A percentile compares a stretch with the other conserved stretches of the same genome.
phyloP scores from a whole-genome alignment of 2,888 invertebrate genomes.

The Sphaerophoria taeniata region DNA sequence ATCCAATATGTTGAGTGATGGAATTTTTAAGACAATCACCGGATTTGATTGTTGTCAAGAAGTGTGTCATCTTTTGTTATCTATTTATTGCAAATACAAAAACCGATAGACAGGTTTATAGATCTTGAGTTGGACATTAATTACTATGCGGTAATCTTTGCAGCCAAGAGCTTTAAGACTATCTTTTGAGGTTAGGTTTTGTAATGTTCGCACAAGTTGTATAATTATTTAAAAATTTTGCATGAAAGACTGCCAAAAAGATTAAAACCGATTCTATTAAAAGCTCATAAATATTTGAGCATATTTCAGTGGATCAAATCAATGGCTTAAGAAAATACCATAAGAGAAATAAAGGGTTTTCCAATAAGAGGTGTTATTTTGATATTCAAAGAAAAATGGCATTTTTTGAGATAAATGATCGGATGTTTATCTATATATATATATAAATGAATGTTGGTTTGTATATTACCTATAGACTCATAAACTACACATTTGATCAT shows the following conservation, averaged over 20 bases:
- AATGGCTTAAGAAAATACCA: too few relatives aligned
- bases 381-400: too few relatives aligned
- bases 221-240: slow-evolving; percentile 1
- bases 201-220: neutral
- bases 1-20: slow-evolving; percentile 15
- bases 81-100: slow-evolving; percentile 25
- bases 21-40: slow-evolving; percentile 30
- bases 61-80: slow-evolving; percentile 43
- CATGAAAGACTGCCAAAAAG: neutral
- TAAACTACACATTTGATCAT: too few relatives aligned
- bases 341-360: too few relatives aligned
- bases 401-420: too few relatives aligned
- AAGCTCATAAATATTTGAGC: too few relatives aligned
- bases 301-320: neutral
- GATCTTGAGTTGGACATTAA: neutral
- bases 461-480: too few relatives aligned
- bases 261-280: neutral
- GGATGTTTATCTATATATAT: too few relatives aligned
- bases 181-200: slow-evolving; percentile 13
- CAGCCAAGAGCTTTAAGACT: neutral
- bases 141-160: neutral
- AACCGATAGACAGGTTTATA: neutral
- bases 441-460: too few relatives aligned
- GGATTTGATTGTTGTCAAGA: slow-evolving; percentile 20
- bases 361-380: too few relatives aligned